These are phyloP conservation scores for Homarus americanus DNA, from an alignment of 1,140 invertebrate genomes.

Conservation along the genomic window DNA sequence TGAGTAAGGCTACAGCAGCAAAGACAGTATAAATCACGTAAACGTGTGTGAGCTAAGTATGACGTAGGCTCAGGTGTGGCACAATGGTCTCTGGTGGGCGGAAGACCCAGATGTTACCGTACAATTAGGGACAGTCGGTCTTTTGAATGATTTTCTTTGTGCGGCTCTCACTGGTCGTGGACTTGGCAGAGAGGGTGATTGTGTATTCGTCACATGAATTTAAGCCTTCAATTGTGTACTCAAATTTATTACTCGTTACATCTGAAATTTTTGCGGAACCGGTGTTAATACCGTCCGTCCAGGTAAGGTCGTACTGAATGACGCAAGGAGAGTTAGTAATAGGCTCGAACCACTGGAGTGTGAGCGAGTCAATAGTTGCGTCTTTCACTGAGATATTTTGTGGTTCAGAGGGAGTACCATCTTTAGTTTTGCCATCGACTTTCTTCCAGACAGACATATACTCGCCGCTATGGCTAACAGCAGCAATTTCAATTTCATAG, in stretches of 20 bases:
- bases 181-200: slow-evolving; percentile 9
- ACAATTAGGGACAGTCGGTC: too few relatives aligned
- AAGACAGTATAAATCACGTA: too few relatives aligned
- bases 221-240: not conserved
- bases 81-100: too few relatives aligned
- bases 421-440: not conserved
- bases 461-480: not conserved
- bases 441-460: slow-evolving; percentile 3
- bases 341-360: slow-evolving; percentile 48
- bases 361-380: not conserved
- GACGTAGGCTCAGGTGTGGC: too few relatives aligned
- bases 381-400: not conserved
- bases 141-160: not conserved
- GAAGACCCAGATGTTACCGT: too few relatives aligned
- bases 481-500: slow-evolving; percentile 16
- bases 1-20: too few relatives aligned
- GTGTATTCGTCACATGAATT: not conserved
- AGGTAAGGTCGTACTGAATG: slow-evolving; percentile 11
- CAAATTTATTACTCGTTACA: not conserved
- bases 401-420: slow-evolving; percentile 19
- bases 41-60: too few relatives aligned
- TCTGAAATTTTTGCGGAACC: not conserved
- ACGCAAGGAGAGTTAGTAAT: slow-evolving; percentile 22
- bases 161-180: not conserved
- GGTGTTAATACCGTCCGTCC: not conserved